Conservation (phyloP, 1,140 invertebrate genomes). For the Augochlora pura region DNA sequence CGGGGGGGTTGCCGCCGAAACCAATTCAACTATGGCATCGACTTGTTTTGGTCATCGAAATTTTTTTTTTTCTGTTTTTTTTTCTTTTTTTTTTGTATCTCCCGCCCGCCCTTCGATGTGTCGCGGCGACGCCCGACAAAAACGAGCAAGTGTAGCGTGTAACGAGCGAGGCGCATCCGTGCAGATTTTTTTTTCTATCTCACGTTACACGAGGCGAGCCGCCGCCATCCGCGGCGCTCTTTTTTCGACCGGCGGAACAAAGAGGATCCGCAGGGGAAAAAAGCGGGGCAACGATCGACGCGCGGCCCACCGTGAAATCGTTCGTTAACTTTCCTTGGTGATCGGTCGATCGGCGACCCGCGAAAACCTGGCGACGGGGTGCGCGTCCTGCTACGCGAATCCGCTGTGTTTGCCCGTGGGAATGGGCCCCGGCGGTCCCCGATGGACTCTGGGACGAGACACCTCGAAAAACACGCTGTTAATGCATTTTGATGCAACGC, state of each 20-base stretch:
- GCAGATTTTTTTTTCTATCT: conserved; percentile 9
- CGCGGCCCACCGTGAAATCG: conserved; percentile 46
- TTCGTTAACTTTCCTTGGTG: conserved; percentile 44
- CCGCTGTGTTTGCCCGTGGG: too few relatives aligned
- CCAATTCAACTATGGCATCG: conserved; percentile 47
- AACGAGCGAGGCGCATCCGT: conserved; percentile 44
- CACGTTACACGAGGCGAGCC: conserved; percentile 5
- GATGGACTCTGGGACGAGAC: too few relatives aligned
- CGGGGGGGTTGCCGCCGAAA: not conserved
- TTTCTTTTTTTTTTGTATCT: conserved; percentile 6
- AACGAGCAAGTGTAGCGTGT: conserved; percentile 38
- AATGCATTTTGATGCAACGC: too few relatives aligned
- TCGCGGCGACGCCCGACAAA: conserved; percentile 37
- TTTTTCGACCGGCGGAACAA: conserved; percentile 12
- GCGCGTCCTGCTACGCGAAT: too few relatives aligned
- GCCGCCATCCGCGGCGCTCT: not conserved
- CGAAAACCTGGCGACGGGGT: not conserved
- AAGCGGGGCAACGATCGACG: conserved; percentile 15
- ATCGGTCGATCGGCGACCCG: not conserved
- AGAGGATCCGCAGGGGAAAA: not conserved
- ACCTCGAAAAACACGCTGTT: too few relatives aligned
- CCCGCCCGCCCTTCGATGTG: not conserved
- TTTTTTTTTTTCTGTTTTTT: conserved; percentile 34
- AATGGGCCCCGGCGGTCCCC: too few relatives aligned
- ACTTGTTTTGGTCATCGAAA: conserved; percentile 47